phyloP scores from a whole-genome alignment of 2,888 invertebrate species.

The Apoda limacodes region DNA sequence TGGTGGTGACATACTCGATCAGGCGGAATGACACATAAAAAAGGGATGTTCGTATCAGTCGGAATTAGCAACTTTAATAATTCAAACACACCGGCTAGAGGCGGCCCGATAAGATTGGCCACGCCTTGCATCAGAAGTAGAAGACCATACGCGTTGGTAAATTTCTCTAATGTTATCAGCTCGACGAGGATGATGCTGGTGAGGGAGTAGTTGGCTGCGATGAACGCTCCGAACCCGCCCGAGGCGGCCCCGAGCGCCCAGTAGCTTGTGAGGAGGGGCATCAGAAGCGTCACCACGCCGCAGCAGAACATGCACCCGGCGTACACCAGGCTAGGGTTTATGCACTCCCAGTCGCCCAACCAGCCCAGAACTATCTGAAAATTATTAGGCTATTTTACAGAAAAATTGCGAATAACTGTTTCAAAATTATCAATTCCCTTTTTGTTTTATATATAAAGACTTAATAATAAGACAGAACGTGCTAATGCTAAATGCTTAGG shows the following conservation, averaged over 20 bases:
- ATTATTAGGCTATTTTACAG: too few relatives aligned
- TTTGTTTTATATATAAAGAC: too few relatives aligned
- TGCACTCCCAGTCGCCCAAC: constrained; percentile 85
- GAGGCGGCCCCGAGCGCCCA: constrained; percentile 71
- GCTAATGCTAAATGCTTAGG: too few relatives aligned
- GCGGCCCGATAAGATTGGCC: constrained; percentile 91
- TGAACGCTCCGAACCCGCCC: constrained; percentile 89
- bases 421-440: too few relatives aligned
- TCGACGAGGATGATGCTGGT: constrained; percentile 92
- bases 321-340: constrained; percentile 83
- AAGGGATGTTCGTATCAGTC: too few relatives aligned
- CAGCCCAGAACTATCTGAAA: constrained; percentile 89
- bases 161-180: constrained; percentile 88
- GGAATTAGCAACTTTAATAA: too few relatives aligned
- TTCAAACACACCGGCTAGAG: constrained; percentile 81
- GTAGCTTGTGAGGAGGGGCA: constrained; percentile 74
- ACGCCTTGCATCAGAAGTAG: constrained; percentile 89
- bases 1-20: too few relatives aligned
- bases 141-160: constrained; percentile 92
- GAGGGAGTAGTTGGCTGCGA: constrained; percentile 92
- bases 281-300: constrained; percentile 73
- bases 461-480: too few relatives aligned
- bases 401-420: too few relatives aligned
- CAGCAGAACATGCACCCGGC: constrained; percentile 82
- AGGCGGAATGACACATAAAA: too few relatives aligned